Evolutionary conservation across 2,888 invertebrate species (phyloP).

Genomic region (Dione vanillae): DNA sequence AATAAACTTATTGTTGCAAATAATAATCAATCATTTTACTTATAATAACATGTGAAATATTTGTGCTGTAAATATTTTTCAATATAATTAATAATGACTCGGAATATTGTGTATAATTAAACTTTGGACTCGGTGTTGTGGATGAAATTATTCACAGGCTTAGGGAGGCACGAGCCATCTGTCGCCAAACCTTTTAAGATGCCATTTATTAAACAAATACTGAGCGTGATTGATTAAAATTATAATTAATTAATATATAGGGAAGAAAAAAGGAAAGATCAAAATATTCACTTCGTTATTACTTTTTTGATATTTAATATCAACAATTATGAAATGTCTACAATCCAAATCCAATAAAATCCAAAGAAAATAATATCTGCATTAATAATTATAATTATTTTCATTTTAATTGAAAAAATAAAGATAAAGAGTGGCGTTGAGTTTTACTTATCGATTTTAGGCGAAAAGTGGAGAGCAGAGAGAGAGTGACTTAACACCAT

Average conservation of each 20-base stretch:
- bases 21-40: background rate
- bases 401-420: too few relatives aligned
- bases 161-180: conserved; percentile 28
- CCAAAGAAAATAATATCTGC: too few relatives aligned
- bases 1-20: background rate
- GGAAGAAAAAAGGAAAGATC: conserved; percentile 5
- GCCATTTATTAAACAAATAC: conserved; percentile 31
- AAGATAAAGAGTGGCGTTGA: too few relatives aligned
- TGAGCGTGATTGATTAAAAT: conserved; percentile 25
- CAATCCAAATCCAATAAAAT: too few relatives aligned
- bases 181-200: conserved; percentile 29
- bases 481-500: too few relatives aligned
- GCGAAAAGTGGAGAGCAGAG: too few relatives aligned
- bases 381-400: too few relatives aligned
- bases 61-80: conserved; percentile 2
- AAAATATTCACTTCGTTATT: background rate
- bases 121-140: conserved; percentile 22
- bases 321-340: too few relatives aligned
- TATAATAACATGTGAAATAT: background rate
- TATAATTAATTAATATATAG: conserved; percentile 1
- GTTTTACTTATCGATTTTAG: too few relatives aligned
- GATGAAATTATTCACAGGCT: conserved; percentile 31
- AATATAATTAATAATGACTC: conserved; percentile 14
- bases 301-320: background rate
- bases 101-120: conserved; percentile 26